Percentiles rank a stretch among this genome's conserved stretches.
Conservation (phyloP, 2,797 vertebrate species). For the Diglossa cyanea region DNA sequence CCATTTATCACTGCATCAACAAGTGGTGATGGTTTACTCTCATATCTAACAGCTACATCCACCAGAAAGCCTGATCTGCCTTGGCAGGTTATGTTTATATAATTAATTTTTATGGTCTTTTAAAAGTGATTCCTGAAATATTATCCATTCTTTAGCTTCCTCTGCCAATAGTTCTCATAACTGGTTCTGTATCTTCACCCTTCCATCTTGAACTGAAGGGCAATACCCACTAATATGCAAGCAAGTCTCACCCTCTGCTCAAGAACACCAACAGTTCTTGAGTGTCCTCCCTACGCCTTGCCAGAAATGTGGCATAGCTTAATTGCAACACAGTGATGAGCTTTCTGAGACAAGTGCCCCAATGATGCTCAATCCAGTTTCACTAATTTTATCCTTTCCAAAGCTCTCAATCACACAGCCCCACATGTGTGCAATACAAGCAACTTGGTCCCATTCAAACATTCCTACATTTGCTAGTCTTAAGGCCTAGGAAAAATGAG, state of each 20-base stretch:
- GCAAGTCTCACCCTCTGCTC: not conserved
- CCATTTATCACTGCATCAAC: not conserved
- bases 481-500: not conserved
- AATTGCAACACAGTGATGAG: not conserved
- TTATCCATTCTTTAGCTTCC: not conserved
- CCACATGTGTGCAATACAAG: not conserved
- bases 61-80: not conserved
- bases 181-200: not conserved
- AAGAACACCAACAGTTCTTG: not conserved
- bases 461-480: not conserved
- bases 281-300: not conserved
- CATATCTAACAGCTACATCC: not conserved
- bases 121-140: not conserved
- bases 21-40: not conserved
- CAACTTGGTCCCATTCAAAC: not conserved
- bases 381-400: not conserved
- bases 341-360: not conserved
- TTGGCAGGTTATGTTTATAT: not conserved
- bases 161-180: not conserved
- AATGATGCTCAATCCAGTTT: not conserved
- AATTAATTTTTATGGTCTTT: not conserved
- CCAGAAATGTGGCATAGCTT: not conserved
- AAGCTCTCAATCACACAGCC: not conserved
- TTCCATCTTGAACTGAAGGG: not conserved
- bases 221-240: not conserved